phyloP scores from a whole-genome alignment of 2,797 vertebrate species.

The Serranus cabrilla region DNA sequence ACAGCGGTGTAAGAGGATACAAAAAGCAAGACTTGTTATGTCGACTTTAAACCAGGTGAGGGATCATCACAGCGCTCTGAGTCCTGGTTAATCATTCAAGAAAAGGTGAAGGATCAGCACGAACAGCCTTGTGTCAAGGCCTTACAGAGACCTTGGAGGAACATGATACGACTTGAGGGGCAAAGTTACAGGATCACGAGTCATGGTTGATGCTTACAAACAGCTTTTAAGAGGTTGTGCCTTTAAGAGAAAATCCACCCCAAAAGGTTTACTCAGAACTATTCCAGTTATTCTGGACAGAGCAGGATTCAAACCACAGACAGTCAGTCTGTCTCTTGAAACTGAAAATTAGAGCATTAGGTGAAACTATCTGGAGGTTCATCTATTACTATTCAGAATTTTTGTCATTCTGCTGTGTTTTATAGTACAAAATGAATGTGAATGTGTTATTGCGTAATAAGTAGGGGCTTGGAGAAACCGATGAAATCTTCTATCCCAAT shows the following conservation, averaged over 20 bases:
- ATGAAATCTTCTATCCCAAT: no score
- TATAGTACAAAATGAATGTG: no score
- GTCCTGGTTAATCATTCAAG: slow-evolving; percentile 44
- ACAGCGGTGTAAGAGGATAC: no score
- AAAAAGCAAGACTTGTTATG: no score
- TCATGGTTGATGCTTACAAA: neutral
- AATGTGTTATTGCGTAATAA: no score
- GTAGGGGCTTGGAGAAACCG: no score
- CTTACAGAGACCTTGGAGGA: neutral
- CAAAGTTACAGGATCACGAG: slow-evolving; percentile 19
- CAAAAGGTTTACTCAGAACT: neutral
- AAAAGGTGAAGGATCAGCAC: slow-evolving; percentile 12
- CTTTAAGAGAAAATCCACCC: slow-evolving; percentile 1
- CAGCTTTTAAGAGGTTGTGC: neutral
- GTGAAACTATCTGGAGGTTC: no score
- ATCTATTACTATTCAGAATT: no score
- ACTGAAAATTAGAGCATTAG: no score
- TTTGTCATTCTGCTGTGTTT: no score
- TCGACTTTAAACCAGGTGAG: slow-evolving; percentile 9
- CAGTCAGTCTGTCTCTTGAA: no score
- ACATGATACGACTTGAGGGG: neutral
- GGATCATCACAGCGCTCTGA: neutral
- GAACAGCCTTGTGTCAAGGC: neutral
- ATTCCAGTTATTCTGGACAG: neutral
- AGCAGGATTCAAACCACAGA: no score